Conservation (phyloP, 2,797 vertebrate genomes). For the Petrocephalus schoutedeni region DNA sequence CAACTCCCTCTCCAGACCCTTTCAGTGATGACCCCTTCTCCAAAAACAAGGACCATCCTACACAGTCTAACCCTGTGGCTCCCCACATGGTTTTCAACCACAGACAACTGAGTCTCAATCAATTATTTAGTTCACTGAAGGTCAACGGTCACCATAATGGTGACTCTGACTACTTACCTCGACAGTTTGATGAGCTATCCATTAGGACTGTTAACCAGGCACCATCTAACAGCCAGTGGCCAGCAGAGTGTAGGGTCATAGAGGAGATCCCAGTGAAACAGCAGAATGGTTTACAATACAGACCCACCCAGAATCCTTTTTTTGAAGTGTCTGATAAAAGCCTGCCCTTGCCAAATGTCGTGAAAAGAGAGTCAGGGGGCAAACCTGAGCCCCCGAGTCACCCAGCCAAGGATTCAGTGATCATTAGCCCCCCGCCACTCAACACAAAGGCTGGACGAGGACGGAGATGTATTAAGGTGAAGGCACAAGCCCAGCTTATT, state of each 20-base stretch:
- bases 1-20: constrained; percentile 81
- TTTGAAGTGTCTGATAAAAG: constrained; percentile 62
- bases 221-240: constrained; percentile 73
- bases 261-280: constrained; percentile 59
- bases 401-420: constrained; percentile 75
- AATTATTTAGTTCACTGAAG: constrained; percentile 43
- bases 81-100: constrained; percentile 54
- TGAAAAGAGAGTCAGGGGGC: constrained; percentile 60
- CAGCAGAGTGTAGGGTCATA: constrained; percentile 60
- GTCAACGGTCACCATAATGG: constrained; percentile 60
- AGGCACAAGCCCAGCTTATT: constrained; percentile 25
- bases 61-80: constrained; percentile 54
- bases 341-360: constrained; percentile 59
- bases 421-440: constrained; percentile 88
- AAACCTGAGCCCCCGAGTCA: constrained; percentile 45
- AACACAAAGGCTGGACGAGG: constrained; percentile 83
- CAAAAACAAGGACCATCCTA: constrained; percentile 52
- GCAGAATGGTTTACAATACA: constrained; percentile 56
- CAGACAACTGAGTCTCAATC: constrained; percentile 55
- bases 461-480: constrained; percentile 90
- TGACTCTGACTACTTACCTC: constrained; percentile 65
- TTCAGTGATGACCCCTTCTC: constrained; percentile 86
- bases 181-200: constrained; percentile 78
- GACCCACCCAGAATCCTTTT: constrained; percentile 66
- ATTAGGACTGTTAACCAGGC: constrained; percentile 73